Conservation (phyloP, 2,113 vertebrate species). For the Mormyrus lacerda region DNA sequence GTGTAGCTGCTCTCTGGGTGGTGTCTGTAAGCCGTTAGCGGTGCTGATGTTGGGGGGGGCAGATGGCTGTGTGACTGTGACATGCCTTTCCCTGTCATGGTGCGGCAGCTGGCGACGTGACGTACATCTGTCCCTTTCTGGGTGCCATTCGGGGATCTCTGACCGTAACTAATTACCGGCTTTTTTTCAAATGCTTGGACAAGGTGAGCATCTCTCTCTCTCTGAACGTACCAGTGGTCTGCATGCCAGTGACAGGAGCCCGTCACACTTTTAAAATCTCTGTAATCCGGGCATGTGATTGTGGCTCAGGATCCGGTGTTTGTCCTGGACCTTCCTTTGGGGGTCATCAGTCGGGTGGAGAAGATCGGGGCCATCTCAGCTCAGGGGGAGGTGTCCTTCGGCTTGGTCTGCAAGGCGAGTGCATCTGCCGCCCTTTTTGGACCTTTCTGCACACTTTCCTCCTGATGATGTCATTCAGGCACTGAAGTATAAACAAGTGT, state of each 20-base stretch:
- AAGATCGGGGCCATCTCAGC: slow-evolving; percentile 82
- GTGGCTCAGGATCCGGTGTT: slow-evolving; percentile 76
- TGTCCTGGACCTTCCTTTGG: slow-evolving; percentile 87
- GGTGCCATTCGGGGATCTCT: slow-evolving; percentile 83
- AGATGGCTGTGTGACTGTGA: background rate
- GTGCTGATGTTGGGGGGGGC: background rate
- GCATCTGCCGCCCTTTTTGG: background rate
- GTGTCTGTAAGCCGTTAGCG: background rate
- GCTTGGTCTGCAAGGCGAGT: slow-evolving; percentile 85
- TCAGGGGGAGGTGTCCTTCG: slow-evolving; percentile 83
- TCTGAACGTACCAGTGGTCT: background rate
- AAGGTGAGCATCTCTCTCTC: slow-evolving; percentile 62
- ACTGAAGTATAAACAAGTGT: background rate
- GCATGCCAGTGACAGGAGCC: background rate
- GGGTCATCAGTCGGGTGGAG: slow-evolving; percentile 89
- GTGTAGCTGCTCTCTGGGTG: background rate
- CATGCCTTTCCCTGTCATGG: background rate
- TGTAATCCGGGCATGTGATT: slow-evolving; percentile 17
- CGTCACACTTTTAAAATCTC: background rate
- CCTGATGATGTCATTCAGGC: background rate
- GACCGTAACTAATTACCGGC: slow-evolving; percentile 87
- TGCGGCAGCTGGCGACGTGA: slow-evolving; percentile 80
- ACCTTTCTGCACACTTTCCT: background rate
- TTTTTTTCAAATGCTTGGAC: slow-evolving; percentile 91
- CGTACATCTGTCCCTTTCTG: slow-evolving; percentile 92